Evolutionary conservation across 1,140 invertebrate genomes (phyloP), one percentile per base, ranked within the genome.

Genomic region (Polypedilum vanderplanki): DNA sequence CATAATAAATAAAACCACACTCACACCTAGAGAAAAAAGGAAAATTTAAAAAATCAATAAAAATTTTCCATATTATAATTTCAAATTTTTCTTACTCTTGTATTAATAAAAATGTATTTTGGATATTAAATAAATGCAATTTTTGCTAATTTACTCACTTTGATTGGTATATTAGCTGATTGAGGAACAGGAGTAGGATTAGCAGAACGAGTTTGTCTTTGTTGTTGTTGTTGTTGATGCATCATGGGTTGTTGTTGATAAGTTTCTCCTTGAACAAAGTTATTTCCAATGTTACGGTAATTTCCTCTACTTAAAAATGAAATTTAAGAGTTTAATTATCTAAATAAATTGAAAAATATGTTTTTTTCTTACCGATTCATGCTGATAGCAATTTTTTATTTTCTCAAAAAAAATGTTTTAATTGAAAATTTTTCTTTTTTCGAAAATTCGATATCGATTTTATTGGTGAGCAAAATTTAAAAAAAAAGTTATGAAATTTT

Each of bases 31-130:
- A 70, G 65, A 17, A 18, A 70, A 70, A 70, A 70, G 65, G 65
- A 57, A 57, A 57, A n/a, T 57, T 70, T n/a, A 22, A 70, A 67
- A 70, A 70, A 70, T 70, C 65, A 70, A 70, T 70, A 70, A 70
- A 46, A 46, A 46, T 46, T 46, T 57, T 57, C 46, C 15, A 9
- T 12, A n/a, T n/a, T n/a, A 57, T 4, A 57, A 57, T 57, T 57
- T 57, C 7, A 57, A n/a, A 15, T 15, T 15, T n/a, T 57, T 12
- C 12, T 15, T n/a, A 57, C n/a, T 57, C 12, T n/a, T n/a, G 12
- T 12, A 57, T 15, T 57, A 12, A 12, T 12, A 57, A n/a, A n/a
- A n/a, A n/a, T n/a, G n/a, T n/a, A n/a, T n/a, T n/a, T n/a, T n/a
- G n/a, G n/a, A n/a, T n/a, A n/a, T n/a, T n/a, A 57, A 46, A n/a